These are phyloP conservation scores for Drosophila mayri DNA, from an alignment of 1,140 invertebrate species.

Conservation along the genomic window DNA sequence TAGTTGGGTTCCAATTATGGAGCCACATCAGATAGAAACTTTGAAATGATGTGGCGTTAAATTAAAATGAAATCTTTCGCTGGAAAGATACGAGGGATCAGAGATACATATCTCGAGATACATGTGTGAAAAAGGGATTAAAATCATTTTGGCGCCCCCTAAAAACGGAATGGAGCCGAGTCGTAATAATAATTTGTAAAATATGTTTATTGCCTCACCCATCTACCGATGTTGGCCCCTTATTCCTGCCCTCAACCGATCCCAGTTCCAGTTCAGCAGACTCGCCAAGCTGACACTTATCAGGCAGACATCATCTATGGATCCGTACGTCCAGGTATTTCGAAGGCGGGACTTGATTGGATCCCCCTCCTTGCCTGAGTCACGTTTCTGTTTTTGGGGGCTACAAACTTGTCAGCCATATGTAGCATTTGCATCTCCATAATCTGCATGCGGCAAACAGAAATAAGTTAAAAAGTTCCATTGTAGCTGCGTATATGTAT, in stretches of 20 bases:
- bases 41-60: conserved; percentile 56
- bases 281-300: conserved; percentile 61
- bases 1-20: conserved; percentile 2
- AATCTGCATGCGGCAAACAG: conserved; percentile 45
- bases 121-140: conserved; percentile 39
- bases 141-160: conserved; percentile 67
- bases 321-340: conserved; percentile 59
- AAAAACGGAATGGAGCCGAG: conserved; percentile 50
- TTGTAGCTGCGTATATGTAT: conserved; percentile 50
- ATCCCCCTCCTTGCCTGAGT: conserved; percentile 49
- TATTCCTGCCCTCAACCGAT: conserved; percentile 10
- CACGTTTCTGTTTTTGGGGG: conserved; percentile 62
- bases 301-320: conserved; percentile 60
- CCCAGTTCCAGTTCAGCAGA: conserved; percentile 39
- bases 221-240: background rate
- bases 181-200: conserved; percentile 67
- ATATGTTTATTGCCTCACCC: conserved; percentile 70
- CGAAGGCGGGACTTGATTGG: conserved; percentile 37
- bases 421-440: conserved; percentile 57
- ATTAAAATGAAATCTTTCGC: conserved; percentile 57
- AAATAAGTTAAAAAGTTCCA: conserved; percentile 72
- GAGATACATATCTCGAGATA: conserved; percentile 45
- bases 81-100: conserved; percentile 6
- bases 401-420: conserved; percentile 52
- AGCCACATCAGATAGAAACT: background rate